Evolutionary conservation across 2,888 invertebrate species (phyloP).

Genomic region (Tachina grossa): DNA sequence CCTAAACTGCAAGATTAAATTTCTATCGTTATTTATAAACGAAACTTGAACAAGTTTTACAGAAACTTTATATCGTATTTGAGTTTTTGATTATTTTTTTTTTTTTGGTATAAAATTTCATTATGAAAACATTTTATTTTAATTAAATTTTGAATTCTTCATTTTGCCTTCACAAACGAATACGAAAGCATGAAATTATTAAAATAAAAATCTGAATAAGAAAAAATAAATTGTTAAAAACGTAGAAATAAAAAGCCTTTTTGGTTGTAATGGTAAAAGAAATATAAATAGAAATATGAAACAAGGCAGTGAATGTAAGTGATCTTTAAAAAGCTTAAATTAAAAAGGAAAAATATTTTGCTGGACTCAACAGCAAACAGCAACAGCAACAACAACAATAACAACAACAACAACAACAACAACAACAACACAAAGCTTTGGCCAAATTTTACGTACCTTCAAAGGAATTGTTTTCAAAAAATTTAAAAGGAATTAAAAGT

Average conservation of each 20-base stretch:
- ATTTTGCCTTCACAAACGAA: neutral
- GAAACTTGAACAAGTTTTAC: neutral
- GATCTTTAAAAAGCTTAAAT: constrained; percentile 17
- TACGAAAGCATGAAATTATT: neutral
- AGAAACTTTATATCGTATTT: neutral
- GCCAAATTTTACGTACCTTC: neutral
- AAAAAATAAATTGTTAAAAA: constrained; percentile 23
- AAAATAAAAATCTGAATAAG: neutral
- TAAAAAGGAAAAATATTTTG: constrained; percentile 4
- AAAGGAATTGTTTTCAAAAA: constrained; percentile 1
- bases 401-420: neutral
- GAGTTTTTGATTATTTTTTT: neutral
- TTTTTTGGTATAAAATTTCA: neutral
- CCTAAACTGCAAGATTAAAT: neutral
- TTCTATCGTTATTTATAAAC: too few relatives aligned
- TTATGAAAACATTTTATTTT: constrained; percentile 1
- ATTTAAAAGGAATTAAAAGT: constrained; percentile 7
- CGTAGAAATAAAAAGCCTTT: constrained; percentile 10
- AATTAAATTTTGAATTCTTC: neutral
- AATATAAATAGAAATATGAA: neutral
- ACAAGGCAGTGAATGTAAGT: neutral
- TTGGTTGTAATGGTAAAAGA: neutral
- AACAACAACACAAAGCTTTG: neutral
- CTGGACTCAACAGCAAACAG: neutral
- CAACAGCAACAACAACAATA: too few relatives aligned